Evolutionary conservation across 2,888 invertebrate species (phyloP), one percentile per base, ranked within the genome.

Genomic region (Amiota mariae): DNA sequence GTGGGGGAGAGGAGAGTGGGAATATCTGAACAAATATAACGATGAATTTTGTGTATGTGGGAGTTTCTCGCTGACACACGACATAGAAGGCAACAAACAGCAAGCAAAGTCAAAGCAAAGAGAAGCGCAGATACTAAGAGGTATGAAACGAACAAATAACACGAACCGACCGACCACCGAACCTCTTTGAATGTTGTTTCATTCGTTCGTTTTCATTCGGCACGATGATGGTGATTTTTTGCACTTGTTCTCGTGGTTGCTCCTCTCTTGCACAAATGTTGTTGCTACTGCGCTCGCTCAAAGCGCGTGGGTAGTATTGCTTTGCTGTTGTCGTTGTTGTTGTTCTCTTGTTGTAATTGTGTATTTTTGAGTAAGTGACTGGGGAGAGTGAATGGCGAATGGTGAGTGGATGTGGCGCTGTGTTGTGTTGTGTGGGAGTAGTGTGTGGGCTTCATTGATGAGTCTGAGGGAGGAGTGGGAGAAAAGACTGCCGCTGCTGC

Each of bases 1-100:
- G n/a, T 20, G 2, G n/a, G n/a, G 48, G 47, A 18, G 49, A 2
- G n/a, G n/a, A 64, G 47, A 18, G 48, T 13, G 49, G 36, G 49
- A 49, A 48, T 18, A 36, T 24, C 11, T 18, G 66, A 48, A 59
- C 18, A 8, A 6, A 63, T 46, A 46, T 24, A 24, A 36, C 12
- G 12, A 64, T 56, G 56, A 61, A 71, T 73, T 72, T 74, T 77
- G 66, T 78, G 74, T 76, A 76, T 79, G 75, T 75, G 74, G 77
- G 77, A 77, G 76, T 74, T 71, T 47, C 57, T 76, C 70, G 24
- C 72, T 72, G 61, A 20, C 57, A 70, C n/a, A 68, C 49, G 66
- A 67, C 66, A 13, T 49, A 49, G 4, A 49, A 18, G 49, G 54
- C 67, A n/a, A 51, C 51, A 36, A 68, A 12, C 10, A 10, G 63